A percentile compares a stretch with the other conserved stretches of the same genome.
Evolutionary conservation across 2,888 invertebrate genomes (phyloP).

Genomic region (Gymnocheta viridis): DNA sequence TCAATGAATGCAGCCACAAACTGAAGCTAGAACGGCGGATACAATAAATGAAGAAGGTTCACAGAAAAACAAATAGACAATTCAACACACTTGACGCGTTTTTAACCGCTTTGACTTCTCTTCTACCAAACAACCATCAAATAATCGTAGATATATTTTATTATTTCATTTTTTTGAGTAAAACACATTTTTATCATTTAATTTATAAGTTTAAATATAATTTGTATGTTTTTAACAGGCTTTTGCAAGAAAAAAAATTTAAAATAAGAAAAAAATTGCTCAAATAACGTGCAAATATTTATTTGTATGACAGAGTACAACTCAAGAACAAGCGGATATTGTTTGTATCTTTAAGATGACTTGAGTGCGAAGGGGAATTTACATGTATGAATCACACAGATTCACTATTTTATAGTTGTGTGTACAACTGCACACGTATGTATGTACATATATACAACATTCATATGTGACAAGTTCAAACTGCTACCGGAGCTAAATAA

Average conservation of each 20-base stretch:
- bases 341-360: constrained; percentile 12
- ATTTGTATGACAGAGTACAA: constrained; percentile 13
- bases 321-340: constrained; percentile 52
- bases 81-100: constrained; percentile 41
- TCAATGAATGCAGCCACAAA: constrained; percentile 48
- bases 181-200: constrained; percentile 14
- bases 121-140: constrained; percentile 38
- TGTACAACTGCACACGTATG: neutral
- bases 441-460: constrained; percentile 17
- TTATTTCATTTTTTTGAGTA: neutral
- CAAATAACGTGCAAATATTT: constrained; percentile 62
- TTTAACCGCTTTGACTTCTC: constrained; percentile 42
- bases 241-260: neutral
- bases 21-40: constrained; percentile 58
- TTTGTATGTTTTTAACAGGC: constrained; percentile 41
- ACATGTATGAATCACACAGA: constrained; percentile 41
- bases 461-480: constrained; percentile 58
- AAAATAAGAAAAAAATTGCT: constrained; percentile 9
- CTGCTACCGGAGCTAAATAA: constrained; percentile 60
- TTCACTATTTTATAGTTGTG: constrained; percentile 7
- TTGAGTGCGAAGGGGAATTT: neutral
- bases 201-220: constrained; percentile 48
- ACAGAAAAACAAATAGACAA: constrained; percentile 28
- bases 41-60: constrained; percentile 23
- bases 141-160: constrained; percentile 29